phyloP scores from a whole-genome alignment of 2,113 vertebrate species.

The Hyla sarda region DNA sequence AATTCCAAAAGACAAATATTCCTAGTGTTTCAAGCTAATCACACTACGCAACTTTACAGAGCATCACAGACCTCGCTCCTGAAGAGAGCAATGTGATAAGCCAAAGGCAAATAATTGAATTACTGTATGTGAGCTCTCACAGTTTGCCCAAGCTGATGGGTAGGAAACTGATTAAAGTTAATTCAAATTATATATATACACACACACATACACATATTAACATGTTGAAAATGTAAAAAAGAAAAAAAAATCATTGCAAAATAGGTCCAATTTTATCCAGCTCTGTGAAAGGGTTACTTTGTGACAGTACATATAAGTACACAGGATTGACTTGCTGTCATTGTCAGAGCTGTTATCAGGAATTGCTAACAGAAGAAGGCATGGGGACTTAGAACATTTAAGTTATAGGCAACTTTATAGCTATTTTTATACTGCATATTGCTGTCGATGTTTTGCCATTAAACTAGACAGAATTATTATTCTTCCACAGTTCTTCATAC shows the following conservation, averaged over 20 bases:
- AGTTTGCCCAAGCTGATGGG: neutral
- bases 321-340: neutral
- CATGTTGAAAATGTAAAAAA: neutral
- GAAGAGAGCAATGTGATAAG: slow-evolving; percentile 1
- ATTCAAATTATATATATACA: neutral
- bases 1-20: neutral
- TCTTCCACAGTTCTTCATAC: neutral
- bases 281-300: neutral
- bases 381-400: neutral
- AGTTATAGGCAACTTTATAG: neutral
- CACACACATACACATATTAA: neutral
- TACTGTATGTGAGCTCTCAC: neutral
- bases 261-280: neutral
- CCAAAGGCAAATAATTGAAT: neutral
- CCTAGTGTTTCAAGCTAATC: neutral
- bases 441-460: neutral
- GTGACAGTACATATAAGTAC: neutral
- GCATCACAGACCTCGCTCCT: neutral
- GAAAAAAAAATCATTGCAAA: neutral
- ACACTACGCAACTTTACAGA: neutral
- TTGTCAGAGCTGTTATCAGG: neutral
- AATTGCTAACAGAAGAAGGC: neutral
- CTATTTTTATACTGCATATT: neutral
- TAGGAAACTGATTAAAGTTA: neutral
- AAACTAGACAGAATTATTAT: neutral